Evolutionary conservation across 2,888 invertebrate genomes (phyloP), one percentile per base, ranked within the genome.

Genomic region (Scaptomyza polygonia): DNA sequence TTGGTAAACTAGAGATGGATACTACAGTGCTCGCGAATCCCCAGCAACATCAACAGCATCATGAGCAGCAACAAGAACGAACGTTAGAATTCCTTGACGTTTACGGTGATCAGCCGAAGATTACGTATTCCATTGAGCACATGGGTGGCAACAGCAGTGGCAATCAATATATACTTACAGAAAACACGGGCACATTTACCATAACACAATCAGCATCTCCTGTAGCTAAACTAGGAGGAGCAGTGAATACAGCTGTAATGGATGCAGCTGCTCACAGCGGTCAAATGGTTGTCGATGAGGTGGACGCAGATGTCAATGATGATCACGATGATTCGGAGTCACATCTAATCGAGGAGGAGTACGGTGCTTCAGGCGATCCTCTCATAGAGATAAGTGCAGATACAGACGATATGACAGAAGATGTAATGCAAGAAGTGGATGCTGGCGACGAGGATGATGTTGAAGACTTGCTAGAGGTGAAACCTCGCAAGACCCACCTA

Each of bases 121-220:
- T 91, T 0, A 90, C 90, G 2, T 91, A 91, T 54, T 89, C 91
- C 11, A 91, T 91, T 44, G 91, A 91, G 32, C 90, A 90, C 45
- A 90, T 91, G 65, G 86, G 86, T 3, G 90, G 87, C 8, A 78
- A 83, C 32, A 71, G 82, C 3, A 86, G 74, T 52, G 90, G 90
- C 12, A 90, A 88, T 67, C 91, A 91, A 48, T 91, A 89, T 47
- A 91, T 91, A 54, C 69, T 91, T 16, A 89, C 91, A 0, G 91
- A 91, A 55, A 90, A 87, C 47, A 88, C 89, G 0, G 91, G 91
- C n/a, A 87, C 91, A 21, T 89, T 84, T 21, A 90, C 90, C 2
- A 73, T 91, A 5, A 90, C 90, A 11, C 90, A 89, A 51, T 69
- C 82, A 1, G 56, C 71, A 18, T 25, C 65, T 0, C 40, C 78